phyloP scores from a whole-genome alignment of 1,140 invertebrate genomes.

The Belonocnema kinseyi region DNA sequence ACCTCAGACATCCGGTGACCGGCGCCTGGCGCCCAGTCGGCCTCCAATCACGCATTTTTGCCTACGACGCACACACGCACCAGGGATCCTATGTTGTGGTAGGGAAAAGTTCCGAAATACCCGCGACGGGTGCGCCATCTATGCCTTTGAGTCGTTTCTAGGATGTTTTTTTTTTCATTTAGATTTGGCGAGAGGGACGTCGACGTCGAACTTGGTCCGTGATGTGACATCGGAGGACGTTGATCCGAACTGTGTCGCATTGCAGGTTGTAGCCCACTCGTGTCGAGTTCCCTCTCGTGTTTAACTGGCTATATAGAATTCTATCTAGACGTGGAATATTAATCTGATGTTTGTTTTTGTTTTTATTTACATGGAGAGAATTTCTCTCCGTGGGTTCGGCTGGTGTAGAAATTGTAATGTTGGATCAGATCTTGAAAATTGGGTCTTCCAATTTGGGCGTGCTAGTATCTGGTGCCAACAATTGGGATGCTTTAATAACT shows the following conservation, averaged over 20 bases:
- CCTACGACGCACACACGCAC: background rate
- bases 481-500: too few relatives aligned
- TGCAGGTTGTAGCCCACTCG: background rate
- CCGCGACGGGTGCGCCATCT: background rate
- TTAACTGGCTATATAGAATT: background rate
- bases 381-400: too few relatives aligned
- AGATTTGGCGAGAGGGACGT: background rate
- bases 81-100: background rate
- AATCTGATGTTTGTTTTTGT: background rate
- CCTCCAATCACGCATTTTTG: constrained; percentile 3
- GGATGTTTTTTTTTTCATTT: too few relatives aligned
- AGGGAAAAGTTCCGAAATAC: background rate
- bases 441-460: too few relatives aligned
- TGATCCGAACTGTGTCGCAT: background rate
- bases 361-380: background rate
- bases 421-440: too few relatives aligned
- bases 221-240: constrained; percentile 24
- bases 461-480: too few relatives aligned
- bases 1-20: background rate
- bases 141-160: background rate
- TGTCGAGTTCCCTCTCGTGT: background rate
- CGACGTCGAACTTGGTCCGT: constrained; percentile 11
- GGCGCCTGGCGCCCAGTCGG: constrained; percentile 12
- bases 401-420: too few relatives aligned
- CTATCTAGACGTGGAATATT: background rate